Percentiles rank a stretch among this genome's conserved stretches.
Evolutionary conservation across 1,140 invertebrate genomes (phyloP).

Genomic region (Octopus bimaculoides): DNA sequence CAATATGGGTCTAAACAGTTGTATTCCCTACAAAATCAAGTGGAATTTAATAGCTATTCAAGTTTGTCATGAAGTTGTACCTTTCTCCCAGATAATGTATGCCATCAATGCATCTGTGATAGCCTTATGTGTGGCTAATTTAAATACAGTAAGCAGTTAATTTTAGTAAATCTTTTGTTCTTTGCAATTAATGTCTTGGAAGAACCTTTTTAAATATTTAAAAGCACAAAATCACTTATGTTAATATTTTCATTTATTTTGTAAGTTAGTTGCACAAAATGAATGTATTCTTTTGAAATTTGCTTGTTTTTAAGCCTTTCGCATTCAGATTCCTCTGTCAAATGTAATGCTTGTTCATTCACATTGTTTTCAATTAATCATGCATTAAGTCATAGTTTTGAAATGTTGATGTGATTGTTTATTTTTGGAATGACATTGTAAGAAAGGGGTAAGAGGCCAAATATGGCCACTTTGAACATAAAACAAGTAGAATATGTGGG

Average conservation of each 20-base stretch:
- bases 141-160: conserved; percentile 27
- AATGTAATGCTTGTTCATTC: no score
- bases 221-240: neutral
- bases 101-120: conserved; percentile 53
- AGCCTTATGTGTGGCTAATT: conserved; percentile 44
- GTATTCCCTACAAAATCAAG: conserved; percentile 37
- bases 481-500: no score
- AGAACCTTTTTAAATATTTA: neutral
- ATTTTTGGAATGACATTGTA: no score
- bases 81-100: conserved; percentile 33
- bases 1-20: conserved; percentile 26
- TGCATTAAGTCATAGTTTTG: no score
- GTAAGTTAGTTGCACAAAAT: neutral
- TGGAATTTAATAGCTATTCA: conserved; percentile 47
- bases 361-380: no score
- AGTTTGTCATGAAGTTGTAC: conserved; percentile 37
- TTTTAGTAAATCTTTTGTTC: neutral
- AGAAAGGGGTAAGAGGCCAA: no score
- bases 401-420: no score
- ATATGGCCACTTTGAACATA: no score
- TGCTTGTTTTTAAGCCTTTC: no score
- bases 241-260: neutral
- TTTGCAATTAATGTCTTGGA: no score
- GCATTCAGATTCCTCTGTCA: no score
- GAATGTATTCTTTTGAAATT: neutral